Conservation (phyloP, 2,888 invertebrate species). For the Podabrus alpinus region DNA sequence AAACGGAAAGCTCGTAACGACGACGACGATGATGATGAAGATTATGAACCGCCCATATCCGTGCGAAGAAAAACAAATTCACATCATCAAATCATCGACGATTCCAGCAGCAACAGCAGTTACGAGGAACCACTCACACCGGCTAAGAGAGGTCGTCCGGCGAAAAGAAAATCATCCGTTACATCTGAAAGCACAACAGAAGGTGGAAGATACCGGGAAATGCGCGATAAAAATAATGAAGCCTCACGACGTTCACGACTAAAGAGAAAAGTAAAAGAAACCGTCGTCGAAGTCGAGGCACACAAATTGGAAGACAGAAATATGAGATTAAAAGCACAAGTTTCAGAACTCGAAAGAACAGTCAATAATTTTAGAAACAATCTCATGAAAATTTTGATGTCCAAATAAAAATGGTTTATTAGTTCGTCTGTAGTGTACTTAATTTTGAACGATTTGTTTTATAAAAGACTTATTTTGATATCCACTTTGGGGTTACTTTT, state of each 20-base stretch:
- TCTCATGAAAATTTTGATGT: conserved; percentile 67
- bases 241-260: conserved; percentile 75
- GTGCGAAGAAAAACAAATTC: conserved; percentile 11
- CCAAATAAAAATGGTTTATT: conserved; percentile 37
- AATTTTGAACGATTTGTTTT: neutral
- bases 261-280: conserved; percentile 68
- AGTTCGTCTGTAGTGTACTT: neutral
- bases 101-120: neutral
- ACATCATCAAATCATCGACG: neutral
- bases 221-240: conserved; percentile 78
- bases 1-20: conserved; percentile 35
- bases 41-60: conserved; percentile 46
- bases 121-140: conserved; percentile 9
- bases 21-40: conserved; percentile 47
- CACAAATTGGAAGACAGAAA: conserved; percentile 66
- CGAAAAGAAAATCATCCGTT: conserved; percentile 58
- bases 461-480: neutral
- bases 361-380: conserved; percentile 68
- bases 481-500: conserved; percentile 2
- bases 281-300: conserved; percentile 54
- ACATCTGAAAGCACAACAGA: conserved; percentile 47
- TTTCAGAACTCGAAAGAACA: conserved; percentile 69
- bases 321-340: conserved; percentile 66
- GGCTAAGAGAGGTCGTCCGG: conserved; percentile 60
- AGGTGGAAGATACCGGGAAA: conserved; percentile 66